phyloP scores from a whole-genome alignment of 2,888 invertebrate species.

The Phlogophora meticulosa region DNA sequence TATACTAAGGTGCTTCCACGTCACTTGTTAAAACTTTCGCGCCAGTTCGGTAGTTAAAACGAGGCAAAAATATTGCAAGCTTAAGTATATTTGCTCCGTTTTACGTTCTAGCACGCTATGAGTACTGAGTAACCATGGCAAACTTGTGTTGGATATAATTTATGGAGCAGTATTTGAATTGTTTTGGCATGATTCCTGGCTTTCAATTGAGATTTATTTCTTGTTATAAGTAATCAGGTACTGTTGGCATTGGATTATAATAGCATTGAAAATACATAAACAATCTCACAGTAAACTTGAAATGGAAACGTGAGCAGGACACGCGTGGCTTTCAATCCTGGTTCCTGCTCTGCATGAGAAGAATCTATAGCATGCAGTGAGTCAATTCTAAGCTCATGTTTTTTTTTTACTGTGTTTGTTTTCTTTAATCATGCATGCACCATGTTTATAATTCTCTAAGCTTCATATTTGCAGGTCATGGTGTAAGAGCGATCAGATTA shows the following conservation, averaged over 20 bases:
- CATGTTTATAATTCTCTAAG: neutral
- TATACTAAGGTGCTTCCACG: slow-evolving; percentile 68
- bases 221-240: slow-evolving; percentile 24
- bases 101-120: slow-evolving; percentile 1
- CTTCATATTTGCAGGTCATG: neutral
- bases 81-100: slow-evolving; percentile 10
- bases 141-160: slow-evolving; percentile 18
- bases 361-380: neutral
- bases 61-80: slow-evolving; percentile 18
- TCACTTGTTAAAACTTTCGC: slow-evolving; percentile 79
- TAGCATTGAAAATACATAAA: slow-evolving; percentile 23
- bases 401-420: too few species aligned
- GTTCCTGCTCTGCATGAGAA: neutral
- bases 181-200: slow-evolving; percentile 51
- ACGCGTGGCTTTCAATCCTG: neutral
- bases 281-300: slow-evolving; percentile 2
- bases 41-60: slow-evolving; percentile 68
- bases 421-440: too few species aligned
- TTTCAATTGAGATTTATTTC: slow-evolving; percentile 48
- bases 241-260: slow-evolving; percentile 37
- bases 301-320: neutral
- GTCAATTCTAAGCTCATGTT: neutral
- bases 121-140: slow-evolving; percentile 10
- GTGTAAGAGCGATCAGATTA: slow-evolving; percentile 21
- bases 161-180: slow-evolving; percentile 58